Evolutionary conservation across 1,140 invertebrate genomes (phyloP).

Genomic region (Ips nitidus): DNA sequence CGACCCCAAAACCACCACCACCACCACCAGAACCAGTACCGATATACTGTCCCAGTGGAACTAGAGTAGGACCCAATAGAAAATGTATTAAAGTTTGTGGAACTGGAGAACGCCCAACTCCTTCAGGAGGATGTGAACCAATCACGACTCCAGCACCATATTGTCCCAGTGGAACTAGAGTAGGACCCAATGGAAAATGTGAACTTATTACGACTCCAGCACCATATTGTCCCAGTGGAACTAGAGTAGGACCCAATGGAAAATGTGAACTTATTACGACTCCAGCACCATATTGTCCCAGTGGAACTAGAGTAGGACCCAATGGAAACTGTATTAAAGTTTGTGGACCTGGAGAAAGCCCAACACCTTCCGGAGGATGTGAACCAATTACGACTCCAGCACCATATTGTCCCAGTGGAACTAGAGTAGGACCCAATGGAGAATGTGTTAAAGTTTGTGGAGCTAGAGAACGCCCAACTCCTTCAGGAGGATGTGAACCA

Average conservation of each 20-base stretch:
- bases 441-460: slow-evolving; percentile 23
- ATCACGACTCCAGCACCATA: slow-evolving; percentile 3
- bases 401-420: slow-evolving; percentile 33
- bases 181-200: neutral
- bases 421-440: slow-evolving; percentile 25
- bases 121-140: slow-evolving; percentile 22
- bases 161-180: neutral
- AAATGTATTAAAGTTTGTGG: slow-evolving; percentile 18
- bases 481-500: slow-evolving; percentile 27
- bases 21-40: slow-evolving; percentile 8
- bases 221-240: slow-evolving; percentile 16
- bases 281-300: slow-evolving; percentile 12
- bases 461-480: slow-evolving; percentile 18
- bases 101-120: slow-evolving; percentile 15
- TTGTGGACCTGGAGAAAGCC: slow-evolving; percentile 20
- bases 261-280: slow-evolving; percentile 12
- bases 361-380: slow-evolving; percentile 31
- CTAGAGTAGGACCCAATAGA: slow-evolving; percentile 15
- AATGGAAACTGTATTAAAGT: neutral
- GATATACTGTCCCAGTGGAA: slow-evolving; percentile 34
- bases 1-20: slow-evolving; percentile 8
- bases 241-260: neutral
- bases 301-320: slow-evolving; percentile 6
- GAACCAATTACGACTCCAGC: slow-evolving; percentile 9
- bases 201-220: slow-evolving; percentile 11